Base-by-base conservation (phyloP, 1,140 invertebrate genomes). In the Pseudomyrmex dendroicus region DNA sequence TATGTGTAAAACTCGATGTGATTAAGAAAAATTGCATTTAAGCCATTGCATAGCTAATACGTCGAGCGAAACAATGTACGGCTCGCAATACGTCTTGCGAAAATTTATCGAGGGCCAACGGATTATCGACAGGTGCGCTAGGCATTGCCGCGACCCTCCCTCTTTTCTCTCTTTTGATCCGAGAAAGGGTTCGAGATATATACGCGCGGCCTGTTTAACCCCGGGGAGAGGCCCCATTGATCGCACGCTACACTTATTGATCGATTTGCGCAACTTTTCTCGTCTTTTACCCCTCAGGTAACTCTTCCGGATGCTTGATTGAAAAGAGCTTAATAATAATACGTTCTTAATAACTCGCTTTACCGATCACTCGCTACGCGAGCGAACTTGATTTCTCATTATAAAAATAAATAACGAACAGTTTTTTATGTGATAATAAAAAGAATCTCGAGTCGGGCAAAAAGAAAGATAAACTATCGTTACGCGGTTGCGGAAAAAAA, bases 51-150 rank as follows among this genome's bases (percentile, higher is more conserved):
- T 52, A 56, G 44, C 64, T 80, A 80, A 80, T 80, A 78, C 70
- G 76, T 72, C 76, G 76, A 59, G 66, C 61, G 68, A 73, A 73
- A 82, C 80, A 82, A 76, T 76, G 70, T 62, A 63, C 12, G 48
- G 59, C 22, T 76, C 80, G 68, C 7, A 25, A 83, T 73, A 73
- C 57, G 61, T 73, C 84, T 85, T 85, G 68, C 84, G 84, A 82
- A 59, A 83, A 85, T 73, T 66, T 73, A 73, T 85, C 46, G 77
- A 66, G 73, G 62, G 73, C 72, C 61, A 64, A 63, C 52, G 73
- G 62, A 83, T 83, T 83, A 83, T 83, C 73, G 73, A 76, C 82
- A 83, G 82, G 82, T 83, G 82, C 59, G 72, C 72, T 35, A 22
- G 80, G 62, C 35, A 35, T 46, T 76, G 80, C 25, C 44, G 20